phyloP scores from a whole-genome alignment of 1,140 invertebrate genomes.

The Pristionchus pacificus region DNA sequence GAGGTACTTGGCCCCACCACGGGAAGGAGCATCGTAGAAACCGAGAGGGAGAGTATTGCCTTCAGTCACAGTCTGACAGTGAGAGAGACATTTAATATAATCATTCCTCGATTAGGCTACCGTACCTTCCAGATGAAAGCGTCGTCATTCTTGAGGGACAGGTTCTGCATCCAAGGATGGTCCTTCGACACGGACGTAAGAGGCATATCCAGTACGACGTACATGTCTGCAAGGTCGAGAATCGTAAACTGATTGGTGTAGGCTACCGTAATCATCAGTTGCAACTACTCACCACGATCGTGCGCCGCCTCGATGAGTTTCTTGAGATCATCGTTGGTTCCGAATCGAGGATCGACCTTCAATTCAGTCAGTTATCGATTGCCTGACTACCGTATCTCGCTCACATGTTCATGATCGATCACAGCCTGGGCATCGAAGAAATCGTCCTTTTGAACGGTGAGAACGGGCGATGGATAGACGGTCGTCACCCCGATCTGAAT shows the following conservation, averaged over 20 bases:
- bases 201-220: constrained; percentile 38
- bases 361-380: neutral
- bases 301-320: constrained; percentile 47
- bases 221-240: constrained; percentile 29
- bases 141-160: neutral
- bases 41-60: neutral
- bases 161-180: constrained; percentile 27
- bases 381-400: neutral
- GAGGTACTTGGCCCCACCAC: constrained; percentile 7
- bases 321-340: constrained; percentile 45
- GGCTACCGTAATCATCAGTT: constrained; percentile 16
- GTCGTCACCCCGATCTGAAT: constrained; percentile 47
- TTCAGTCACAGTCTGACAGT: neutral
- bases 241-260: constrained; percentile 14
- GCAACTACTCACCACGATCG: constrained; percentile 10
- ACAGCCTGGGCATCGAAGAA: constrained; percentile 15
- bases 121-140: neutral
- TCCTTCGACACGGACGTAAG: constrained; percentile 19
- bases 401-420: constrained; percentile 12
- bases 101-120: neutral
- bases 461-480: constrained; percentile 46
- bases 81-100: neutral
- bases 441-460: constrained; percentile 41
- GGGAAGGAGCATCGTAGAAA: neutral
- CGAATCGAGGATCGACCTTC: constrained; percentile 42